Base-by-base conservation (phyloP, 2,113 vertebrate genomes). In the Ia io region DNA sequence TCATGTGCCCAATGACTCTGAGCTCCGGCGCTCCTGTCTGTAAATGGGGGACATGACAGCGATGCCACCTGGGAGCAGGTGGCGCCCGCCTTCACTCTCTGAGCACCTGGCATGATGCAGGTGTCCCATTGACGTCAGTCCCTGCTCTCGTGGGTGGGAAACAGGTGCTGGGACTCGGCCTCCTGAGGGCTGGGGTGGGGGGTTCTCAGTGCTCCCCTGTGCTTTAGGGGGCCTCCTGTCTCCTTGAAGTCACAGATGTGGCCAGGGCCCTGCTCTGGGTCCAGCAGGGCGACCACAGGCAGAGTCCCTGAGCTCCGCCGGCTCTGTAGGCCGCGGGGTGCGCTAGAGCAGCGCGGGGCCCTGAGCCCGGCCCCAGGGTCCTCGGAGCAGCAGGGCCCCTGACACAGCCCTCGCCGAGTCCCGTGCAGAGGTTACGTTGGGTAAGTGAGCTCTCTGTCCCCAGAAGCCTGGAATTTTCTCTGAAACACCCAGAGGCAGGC, bases 401-500 rank as follows among this genome's bases (percentile, higher is more conserved):
- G 79, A 25, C 1, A 17, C 18, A 22, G 51, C 13, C 7, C 32
- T 44, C 67, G 0, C 30, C 53, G 40, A 67, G 25, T 18, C 32
- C 17, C 0, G 5, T 0, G 7, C 28, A 40, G 82, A 14, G 17
- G 61, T 53, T 10, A 14, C 4, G 0, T 32, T 18, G 30, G 61
- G 51, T 30, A 30, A 49, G 42, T 11, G 37, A 77, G 16, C 32
- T 56, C 67, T 65, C 44, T 1, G 9, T 4, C 18, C 32, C 44
- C 37, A 0, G 4, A 10, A 3, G 20, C 49, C 11, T 37, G 47
- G 63, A 63, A 51, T 65, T 77, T 78, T 47, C 70, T 79, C 94
- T 74, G 47, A 90, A 92, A 93, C n/a, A 92, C 40, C 56, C 83
- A 63, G 86, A 71, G 42, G 35, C 11, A 22, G 85, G 70, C 10